Conservation (phyloP, 2,888 invertebrate species). For the Clepsis dumicolana region DNA sequence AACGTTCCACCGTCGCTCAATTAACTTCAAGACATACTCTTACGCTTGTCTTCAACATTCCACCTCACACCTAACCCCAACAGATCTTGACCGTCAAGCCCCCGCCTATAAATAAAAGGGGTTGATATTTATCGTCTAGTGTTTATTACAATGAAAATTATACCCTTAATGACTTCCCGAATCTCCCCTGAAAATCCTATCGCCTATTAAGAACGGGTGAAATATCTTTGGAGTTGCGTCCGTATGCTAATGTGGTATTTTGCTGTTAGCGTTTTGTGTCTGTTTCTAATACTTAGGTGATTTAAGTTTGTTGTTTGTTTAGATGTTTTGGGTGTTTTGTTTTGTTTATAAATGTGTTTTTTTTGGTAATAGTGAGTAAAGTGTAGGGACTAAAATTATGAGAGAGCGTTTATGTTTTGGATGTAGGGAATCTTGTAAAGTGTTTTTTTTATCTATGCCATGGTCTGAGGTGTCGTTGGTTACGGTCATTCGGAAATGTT, state of each 20-base stretch:
- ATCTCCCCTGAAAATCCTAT: conserved; percentile 82
- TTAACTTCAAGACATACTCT: too few species aligned
- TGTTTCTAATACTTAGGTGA: conserved; percentile 41
- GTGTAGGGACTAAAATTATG: neutral
- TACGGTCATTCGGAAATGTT: too few species aligned
- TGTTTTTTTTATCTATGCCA: too few species aligned
- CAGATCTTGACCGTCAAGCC: conserved; percentile 45
- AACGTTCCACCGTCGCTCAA: too few species aligned
- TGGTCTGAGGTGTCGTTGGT: too few species aligned
- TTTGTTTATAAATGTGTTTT: neutral
- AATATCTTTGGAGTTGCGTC: conserved; percentile 57
- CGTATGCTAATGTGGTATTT: conserved; percentile 44
- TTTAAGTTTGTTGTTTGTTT: conserved; percentile 39
- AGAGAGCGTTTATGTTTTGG: too few species aligned
- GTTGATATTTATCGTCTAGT: conserved; percentile 83
- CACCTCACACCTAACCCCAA: conserved; percentile 13
- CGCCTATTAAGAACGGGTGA: conserved; percentile 83
- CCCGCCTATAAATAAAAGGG: conserved; percentile 75
- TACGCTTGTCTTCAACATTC: neutral
- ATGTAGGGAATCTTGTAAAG: too few species aligned
- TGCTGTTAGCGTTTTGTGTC: conserved; percentile 37
- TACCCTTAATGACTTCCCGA: conserved; percentile 85
- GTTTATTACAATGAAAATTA: conserved; percentile 86
- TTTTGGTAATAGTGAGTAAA: neutral
- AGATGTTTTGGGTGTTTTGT: conserved; percentile 14